Base-by-base conservation (phyloP, 2,888 invertebrate genomes). In the Mayetiola destructor region DNA sequence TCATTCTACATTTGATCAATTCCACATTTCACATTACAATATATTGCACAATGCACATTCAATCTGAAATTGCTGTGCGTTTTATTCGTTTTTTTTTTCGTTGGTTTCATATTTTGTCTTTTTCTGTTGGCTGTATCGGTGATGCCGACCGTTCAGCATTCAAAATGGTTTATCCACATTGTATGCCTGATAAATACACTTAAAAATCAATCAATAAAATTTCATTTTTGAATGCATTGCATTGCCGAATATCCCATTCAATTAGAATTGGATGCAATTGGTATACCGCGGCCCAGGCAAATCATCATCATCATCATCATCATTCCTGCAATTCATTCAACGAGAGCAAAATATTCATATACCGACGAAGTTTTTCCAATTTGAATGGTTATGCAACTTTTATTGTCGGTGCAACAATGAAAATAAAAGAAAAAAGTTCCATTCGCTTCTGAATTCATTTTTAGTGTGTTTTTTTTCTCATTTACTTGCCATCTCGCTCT, bases 171-270 rank as follows among this genome's bases (percentile, higher is more conserved):
- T 48, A 48, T 48, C 27, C 48, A 27, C 48, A 20, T 27, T 27
- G 23, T 23, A 10, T 12, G 12, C 23, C 23, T n/a, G 48, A 48
- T 48, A 48, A 48, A 48, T 48, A 48, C 48, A 48, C 48, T 48
- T 48, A 48, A 48, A 48, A 48, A 48, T 48, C 48, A 48, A 48
- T 48, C 48, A 48, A 48, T 48, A 48, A 48, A 48, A 48, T 48
- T 48, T 48, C 48, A 48, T 48, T 48, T 48, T n/a, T n/a, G n/a
- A 27, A 48, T 48, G 48, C 48, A 48, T 9, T 12, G 8, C 23
- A 36, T 10, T 16, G 39, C 3, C 27, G n/a, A 48, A 14, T 27
- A 48, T 48, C 16, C 29, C 48, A 42, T 48, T 27, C 48, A 48
- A 27, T 48, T 48, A 27, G 48, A 27, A 48, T 48, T 48, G 48